Evolutionary conservation across 2,888 invertebrate genomes (phyloP).

Genomic region (Mythimna impura): DNA sequence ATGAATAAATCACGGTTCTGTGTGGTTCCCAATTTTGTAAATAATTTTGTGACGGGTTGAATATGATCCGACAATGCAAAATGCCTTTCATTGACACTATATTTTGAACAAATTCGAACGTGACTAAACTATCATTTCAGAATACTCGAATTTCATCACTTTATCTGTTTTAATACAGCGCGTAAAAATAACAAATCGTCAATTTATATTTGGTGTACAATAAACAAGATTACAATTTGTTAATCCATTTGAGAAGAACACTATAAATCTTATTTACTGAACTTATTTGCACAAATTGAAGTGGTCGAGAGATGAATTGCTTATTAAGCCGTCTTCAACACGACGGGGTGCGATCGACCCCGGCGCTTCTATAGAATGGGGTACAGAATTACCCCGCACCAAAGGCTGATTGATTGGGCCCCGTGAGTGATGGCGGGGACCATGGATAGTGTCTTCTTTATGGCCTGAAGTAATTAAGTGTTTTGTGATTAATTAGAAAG

Average conservation of each 20-base stretch:
- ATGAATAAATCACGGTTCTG: background rate
- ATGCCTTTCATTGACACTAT: background rate
- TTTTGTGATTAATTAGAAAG: constrained; percentile 39
- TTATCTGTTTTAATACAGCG: background rate
- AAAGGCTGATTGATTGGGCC: constrained; percentile 57
- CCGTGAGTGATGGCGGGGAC: constrained; percentile 50
- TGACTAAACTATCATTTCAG: background rate
- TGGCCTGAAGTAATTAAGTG: constrained; percentile 36
- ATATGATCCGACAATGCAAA: background rate
- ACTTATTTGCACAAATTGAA: constrained; percentile 59
- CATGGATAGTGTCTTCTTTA: constrained; percentile 35
- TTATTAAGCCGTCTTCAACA: constrained; percentile 54
- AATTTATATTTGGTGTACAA: constrained; percentile 10
- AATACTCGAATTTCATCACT: too few species aligned
- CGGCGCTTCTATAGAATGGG: constrained; percentile 18
- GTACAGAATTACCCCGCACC: constrained; percentile 34
- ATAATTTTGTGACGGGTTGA: background rate
- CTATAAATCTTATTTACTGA: constrained; percentile 53
- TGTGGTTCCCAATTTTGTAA: background rate
- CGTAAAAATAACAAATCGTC: background rate
- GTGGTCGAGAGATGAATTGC: constrained; percentile 59
- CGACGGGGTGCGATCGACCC: constrained; percentile 21
- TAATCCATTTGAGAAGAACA: constrained; percentile 17
- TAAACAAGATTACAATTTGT: constrained; percentile 28
- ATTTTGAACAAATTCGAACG: too few species aligned